Evolutionary conservation across 2,888 invertebrate species (phyloP).

Genomic region (Pogonocherus hispidulus): DNA sequence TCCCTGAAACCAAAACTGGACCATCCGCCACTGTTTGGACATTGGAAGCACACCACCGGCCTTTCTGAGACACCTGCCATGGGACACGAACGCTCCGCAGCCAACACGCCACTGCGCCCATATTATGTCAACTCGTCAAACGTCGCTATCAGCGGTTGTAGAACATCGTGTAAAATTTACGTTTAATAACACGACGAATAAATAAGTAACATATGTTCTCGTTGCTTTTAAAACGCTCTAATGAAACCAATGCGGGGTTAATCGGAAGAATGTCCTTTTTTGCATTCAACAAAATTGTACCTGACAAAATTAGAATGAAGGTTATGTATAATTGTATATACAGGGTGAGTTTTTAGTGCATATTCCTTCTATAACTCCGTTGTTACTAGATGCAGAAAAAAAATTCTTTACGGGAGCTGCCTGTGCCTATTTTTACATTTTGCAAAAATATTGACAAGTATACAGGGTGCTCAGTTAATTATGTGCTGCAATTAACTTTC

Average conservation of each 20-base stretch:
- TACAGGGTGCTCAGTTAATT: too few species aligned
- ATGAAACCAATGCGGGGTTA: neutral
- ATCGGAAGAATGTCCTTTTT: neutral
- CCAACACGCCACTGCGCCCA: slow-evolving; percentile 20
- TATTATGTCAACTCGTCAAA: slow-evolving; percentile 31
- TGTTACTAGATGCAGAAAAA: too few species aligned
- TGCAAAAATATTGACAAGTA: too few species aligned
- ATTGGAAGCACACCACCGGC: slow-evolving; percentile 18
- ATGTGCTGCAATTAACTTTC: too few species aligned
- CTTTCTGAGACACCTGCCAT: slow-evolving; percentile 52
- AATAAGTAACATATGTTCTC: slow-evolving; percentile 17
- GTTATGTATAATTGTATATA: too few species aligned
- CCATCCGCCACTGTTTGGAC: neutral
- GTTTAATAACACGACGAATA: slow-evolving; percentile 19
- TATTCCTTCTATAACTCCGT: too few species aligned
- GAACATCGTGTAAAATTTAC: slow-evolving; percentile 27
- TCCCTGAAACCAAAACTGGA: neutral
- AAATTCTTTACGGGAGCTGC: too few species aligned
- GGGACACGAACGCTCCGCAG: slow-evolving; percentile 15
- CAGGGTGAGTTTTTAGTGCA: too few species aligned
- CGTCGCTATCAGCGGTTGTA: slow-evolving; percentile 25
- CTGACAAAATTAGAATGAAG: too few species aligned
- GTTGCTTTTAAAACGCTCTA: neutral
- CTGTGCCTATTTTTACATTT: too few species aligned
- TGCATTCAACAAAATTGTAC: neutral